Conservation (phyloP, 2,888 invertebrate species). For the Lasioglossum villosulum region DNA sequence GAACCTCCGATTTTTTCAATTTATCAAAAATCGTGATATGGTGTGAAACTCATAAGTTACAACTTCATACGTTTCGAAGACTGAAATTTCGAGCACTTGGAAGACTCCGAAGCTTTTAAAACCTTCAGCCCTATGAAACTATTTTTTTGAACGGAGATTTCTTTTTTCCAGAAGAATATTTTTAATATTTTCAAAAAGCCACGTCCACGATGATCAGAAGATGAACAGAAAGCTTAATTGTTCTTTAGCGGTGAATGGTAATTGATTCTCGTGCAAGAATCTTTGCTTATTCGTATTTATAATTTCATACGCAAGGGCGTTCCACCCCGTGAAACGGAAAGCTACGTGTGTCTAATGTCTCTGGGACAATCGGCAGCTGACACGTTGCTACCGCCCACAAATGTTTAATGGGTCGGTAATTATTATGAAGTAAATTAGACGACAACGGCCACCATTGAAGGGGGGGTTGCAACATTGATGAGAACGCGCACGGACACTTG, state of each 20-base stretch:
- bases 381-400: constrained; percentile 67
- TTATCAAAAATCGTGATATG: no score
- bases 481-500: not conserved
- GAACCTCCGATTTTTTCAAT: no score
- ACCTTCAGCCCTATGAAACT: no score
- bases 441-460: constrained; percentile 12
- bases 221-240: no score
- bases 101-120: no score
- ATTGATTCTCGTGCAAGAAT: not conserved
- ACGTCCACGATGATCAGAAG: no score
- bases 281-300: constrained; percentile 23
- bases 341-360: constrained; percentile 61
- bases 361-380: constrained; percentile 73
- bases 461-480: constrained; percentile 49
- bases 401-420: constrained; percentile 73
- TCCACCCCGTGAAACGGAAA: constrained; percentile 19
- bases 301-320: constrained; percentile 25
- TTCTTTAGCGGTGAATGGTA: not conserved
- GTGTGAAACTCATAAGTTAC: no score
- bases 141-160: not conserved
- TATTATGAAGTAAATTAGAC: constrained; percentile 73
- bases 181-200: not conserved
- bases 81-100: no score
- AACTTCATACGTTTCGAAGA: no score
- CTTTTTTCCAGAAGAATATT: no score